Conservation (phyloP, 2,888 invertebrate genomes). For the Athalia rosae region DNA sequence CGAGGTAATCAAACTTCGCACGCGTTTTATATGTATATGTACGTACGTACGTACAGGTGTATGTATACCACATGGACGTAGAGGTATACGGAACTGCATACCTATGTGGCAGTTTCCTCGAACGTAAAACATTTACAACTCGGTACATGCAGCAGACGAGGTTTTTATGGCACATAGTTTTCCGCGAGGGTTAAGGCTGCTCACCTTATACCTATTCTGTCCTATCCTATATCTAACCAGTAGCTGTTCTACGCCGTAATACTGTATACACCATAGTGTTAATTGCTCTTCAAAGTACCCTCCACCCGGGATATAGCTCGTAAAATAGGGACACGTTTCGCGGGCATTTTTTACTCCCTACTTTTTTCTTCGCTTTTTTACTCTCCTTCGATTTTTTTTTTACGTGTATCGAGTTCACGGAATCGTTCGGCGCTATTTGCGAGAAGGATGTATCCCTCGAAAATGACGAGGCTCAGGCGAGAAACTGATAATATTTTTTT, state of each 20-base stretch:
- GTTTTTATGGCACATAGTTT: constrained; percentile 40
- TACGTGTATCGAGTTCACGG: neutral
- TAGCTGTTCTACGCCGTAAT: too few species aligned
- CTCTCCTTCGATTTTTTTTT: constrained; percentile 10
- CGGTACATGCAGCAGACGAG: constrained; percentile 11
- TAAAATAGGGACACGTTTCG: constrained; percentile 12
- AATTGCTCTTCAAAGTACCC: constrained; percentile 4
- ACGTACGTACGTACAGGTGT: too few species aligned
- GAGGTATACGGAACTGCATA: too few species aligned
- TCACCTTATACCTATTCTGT: too few species aligned
- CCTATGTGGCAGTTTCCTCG: neutral
- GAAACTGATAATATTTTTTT: too few species aligned
- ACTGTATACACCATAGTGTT: neutral
- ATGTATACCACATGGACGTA: too few species aligned
- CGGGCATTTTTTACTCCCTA: constrained; percentile 8
- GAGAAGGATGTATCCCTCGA: too few species aligned
- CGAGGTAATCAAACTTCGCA: constrained; percentile 26
- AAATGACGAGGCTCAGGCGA: too few species aligned
- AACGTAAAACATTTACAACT: constrained; percentile 35
- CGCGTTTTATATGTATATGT: neutral
- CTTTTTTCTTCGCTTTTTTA: neutral
- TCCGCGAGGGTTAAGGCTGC: neutral
- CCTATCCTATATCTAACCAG: too few species aligned
- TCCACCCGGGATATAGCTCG: neutral
- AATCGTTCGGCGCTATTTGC: too few species aligned